Evolutionary conservation across 2,797 vertebrate genomes (phyloP).

Genomic region (Cirrhinus molitorella): DNA sequence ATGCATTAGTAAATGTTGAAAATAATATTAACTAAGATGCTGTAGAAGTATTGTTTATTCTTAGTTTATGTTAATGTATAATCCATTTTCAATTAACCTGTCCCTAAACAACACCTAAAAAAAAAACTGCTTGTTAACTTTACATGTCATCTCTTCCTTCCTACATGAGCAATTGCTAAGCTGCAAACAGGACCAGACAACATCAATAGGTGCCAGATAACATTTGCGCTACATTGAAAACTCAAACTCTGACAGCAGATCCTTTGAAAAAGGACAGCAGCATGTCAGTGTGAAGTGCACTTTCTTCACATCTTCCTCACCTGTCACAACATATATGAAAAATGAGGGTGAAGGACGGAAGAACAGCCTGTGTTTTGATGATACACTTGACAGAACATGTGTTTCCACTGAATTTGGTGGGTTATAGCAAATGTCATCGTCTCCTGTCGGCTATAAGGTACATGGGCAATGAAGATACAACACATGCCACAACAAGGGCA

Average conservation of each 20-base stretch:
- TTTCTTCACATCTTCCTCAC: conserved; percentile 35
- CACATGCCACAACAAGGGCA: conserved; percentile 13
- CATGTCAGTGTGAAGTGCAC: conserved; percentile 4
- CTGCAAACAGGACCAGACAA: conserved; percentile 4
- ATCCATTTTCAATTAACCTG: not conserved
- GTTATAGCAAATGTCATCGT: conserved; percentile 7
- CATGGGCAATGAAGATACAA: conserved; percentile 10
- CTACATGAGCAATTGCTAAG: not conserved
- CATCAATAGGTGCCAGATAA: conserved; percentile 10
- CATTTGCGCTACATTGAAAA: conserved; percentile 18
- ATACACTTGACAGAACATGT: conserved; percentile 34
- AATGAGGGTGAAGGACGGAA: conserved; percentile 29
- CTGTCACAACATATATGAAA: conserved; percentile 48
- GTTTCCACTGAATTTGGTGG: conserved; percentile 25
- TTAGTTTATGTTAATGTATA: too few relatives aligned
- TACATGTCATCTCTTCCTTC: not conserved
- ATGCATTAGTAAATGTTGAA: too few relatives aligned
- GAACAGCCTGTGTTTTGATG: conserved; percentile 21
- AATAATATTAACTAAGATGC: too few relatives aligned
- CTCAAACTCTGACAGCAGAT: conserved; percentile 15
- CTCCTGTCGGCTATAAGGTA: conserved; percentile 12
- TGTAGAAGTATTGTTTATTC: too few relatives aligned
- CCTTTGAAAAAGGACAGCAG: conserved; percentile 13
- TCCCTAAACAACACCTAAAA: not conserved
- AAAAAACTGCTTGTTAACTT: not conserved